Percentiles rank a stretch among this genome's conserved stretches.
Evolutionary conservation across 2,797 vertebrate genomes (phyloP).

Genomic region (Mormyrus proboscirostris): DNA sequence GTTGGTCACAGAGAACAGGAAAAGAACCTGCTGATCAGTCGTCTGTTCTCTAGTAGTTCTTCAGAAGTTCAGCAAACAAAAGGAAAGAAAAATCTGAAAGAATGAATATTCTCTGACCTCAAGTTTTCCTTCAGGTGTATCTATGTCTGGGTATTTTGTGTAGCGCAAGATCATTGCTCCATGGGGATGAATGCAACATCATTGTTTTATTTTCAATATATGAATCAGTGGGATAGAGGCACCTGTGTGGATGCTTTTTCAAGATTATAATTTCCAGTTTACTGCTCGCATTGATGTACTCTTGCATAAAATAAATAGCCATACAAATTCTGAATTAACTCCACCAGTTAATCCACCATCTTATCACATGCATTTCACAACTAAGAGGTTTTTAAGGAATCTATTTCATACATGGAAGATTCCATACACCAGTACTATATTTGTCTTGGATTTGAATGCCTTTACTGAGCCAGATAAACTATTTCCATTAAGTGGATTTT

Average conservation of each 20-base stretch:
- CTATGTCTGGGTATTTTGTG: neutral
- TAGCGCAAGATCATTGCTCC: neutral
- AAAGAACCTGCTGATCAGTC: constrained; percentile 14
- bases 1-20: neutral
- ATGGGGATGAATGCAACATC: neutral
- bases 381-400: neutral
- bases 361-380: neutral
- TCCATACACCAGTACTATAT: constrained; percentile 41
- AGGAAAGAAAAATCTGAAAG: neutral
- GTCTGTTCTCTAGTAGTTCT: constrained; percentile 6
- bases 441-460: constrained; percentile 56
- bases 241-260: neutral
- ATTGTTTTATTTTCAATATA: neutral
- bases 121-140: neutral
- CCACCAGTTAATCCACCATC: neutral
- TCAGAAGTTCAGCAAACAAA: constrained; percentile 11
- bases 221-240: neutral
- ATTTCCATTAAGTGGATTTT: constrained; percentile 72
- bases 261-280: neutral
- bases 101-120: neutral
- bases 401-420: constrained; percentile 18
- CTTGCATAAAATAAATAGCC: neutral
- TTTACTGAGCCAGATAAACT: constrained; percentile 61
- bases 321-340: neutral
- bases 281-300: neutral